These are phyloP conservation scores for Dinoponera quadriceps DNA, from an alignment of 1,140 invertebrate species.

Conservation along the genomic window DNA sequence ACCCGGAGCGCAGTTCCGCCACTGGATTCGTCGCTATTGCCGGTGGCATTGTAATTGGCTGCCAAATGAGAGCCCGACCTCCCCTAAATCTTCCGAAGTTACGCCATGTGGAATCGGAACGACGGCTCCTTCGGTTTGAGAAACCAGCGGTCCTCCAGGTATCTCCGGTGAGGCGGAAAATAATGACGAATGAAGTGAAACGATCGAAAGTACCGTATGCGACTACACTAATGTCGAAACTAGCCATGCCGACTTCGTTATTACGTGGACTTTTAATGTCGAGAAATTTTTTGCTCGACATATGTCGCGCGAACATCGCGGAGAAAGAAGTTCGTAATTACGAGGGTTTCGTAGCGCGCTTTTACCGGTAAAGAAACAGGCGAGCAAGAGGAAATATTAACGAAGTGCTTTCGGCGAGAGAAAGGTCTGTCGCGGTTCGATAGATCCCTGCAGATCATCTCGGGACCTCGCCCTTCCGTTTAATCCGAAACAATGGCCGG, in stretches of 20 bases:
- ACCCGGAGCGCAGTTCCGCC: slow-evolving; percentile 69
- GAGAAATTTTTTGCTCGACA: no score
- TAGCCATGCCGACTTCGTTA: background rate
- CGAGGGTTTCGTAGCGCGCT: background rate
- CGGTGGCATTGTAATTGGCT: slow-evolving; percentile 80
- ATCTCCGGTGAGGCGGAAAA: slow-evolving; percentile 17
- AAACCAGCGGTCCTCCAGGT: slow-evolving; percentile 30
- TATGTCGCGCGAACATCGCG: no score
- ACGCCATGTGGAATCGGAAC: slow-evolving; percentile 60
- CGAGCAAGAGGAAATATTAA: slow-evolving; percentile 21
- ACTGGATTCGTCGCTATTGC: slow-evolving; percentile 73
- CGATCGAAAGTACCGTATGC: background rate
- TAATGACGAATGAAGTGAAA: slow-evolving; percentile 21
- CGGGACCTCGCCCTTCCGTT: slow-evolving; percentile 45
- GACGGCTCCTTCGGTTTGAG: slow-evolving; percentile 48
- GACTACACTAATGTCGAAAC: background rate
- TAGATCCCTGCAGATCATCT: slow-evolving; percentile 46
- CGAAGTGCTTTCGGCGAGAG: slow-evolving; percentile 54
- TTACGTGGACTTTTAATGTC: background rate
- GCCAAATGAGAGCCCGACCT: slow-evolving; percentile 78
- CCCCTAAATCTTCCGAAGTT: slow-evolving; percentile 76
- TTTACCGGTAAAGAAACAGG: background rate
- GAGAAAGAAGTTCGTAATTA: background rate
- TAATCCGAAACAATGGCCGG: slow-evolving; percentile 65
- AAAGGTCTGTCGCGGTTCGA: slow-evolving; percentile 18